phyloP scores from a whole-genome alignment of 2,113 vertebrate species.

The Nicator chloris region DNA sequence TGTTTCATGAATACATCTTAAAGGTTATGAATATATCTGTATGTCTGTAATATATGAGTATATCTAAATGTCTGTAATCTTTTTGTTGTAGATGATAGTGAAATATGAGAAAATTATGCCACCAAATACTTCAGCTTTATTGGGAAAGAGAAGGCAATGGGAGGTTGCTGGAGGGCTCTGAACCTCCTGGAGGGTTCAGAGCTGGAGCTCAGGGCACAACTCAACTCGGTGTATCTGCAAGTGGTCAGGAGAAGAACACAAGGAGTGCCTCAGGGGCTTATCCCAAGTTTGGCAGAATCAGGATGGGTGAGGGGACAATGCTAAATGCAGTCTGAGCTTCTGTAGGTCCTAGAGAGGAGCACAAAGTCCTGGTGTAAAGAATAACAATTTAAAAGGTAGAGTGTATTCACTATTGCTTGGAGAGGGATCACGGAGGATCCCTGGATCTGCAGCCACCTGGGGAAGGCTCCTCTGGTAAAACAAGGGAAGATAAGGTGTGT shows the following conservation, averaged over 20 bases:
- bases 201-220: background rate
- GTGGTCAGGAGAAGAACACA: background rate
- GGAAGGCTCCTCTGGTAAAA: background rate
- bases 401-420: background rate
- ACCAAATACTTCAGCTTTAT: background rate
- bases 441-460: background rate
- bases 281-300: background rate
- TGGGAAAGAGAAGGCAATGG: background rate
- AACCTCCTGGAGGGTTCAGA: background rate
- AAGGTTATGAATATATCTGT: background rate
- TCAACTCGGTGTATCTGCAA: background rate
- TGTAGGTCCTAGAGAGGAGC: background rate
- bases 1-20: background rate
- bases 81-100: background rate
- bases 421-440: background rate
- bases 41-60: background rate
- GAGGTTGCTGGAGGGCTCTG: background rate
- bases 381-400: background rate
- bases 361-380: background rate
- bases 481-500: background rate
- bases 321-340: background rate
- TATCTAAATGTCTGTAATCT: background rate
- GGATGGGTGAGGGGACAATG: background rate
- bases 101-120: background rate
- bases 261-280: background rate